Evolutionary conservation across 2,888 invertebrate species (phyloP).

Genomic region (Rapana venosa): DNA sequence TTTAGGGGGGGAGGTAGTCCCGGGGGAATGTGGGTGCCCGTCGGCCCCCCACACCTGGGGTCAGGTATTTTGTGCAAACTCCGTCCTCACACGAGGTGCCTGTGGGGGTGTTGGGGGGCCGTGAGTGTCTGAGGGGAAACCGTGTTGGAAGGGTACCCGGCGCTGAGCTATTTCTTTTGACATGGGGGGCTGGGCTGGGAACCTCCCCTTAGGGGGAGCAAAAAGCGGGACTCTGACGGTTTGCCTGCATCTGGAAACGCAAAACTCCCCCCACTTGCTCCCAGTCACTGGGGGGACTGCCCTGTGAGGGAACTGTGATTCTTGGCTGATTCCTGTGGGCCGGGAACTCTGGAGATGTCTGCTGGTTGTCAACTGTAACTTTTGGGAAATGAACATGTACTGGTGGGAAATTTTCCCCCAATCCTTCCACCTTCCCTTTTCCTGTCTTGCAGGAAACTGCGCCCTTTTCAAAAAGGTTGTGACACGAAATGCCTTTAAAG

Average conservation of each 20-base stretch:
- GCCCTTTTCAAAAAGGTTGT: neutral
- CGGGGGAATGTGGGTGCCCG: neutral
- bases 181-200: neutral
- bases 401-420: neutral
- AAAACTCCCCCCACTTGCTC: neutral
- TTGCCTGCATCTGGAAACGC: neutral
- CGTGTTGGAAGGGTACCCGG: neutral
- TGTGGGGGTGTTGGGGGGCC: constrained; percentile 55
- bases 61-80: constrained; percentile 63
- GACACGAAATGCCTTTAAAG: neutral
- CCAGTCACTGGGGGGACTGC: constrained; percentile 43
- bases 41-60: constrained; percentile 43
- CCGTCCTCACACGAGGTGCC: constrained; percentile 60
- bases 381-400: neutral
- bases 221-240: too few species aligned
- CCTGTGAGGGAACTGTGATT: neutral
- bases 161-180: neutral
- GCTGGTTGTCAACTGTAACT: neutral
- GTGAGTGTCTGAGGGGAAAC: neutral
- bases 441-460: neutral
- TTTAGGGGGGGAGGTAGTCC: neutral
- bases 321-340: neutral
- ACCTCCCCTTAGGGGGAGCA: neutral
- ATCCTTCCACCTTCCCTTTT: neutral
- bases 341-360: neutral